Percentiles rank a stretch among this genome's conserved stretches.
Evolutionary conservation across 2,113 vertebrate species (phyloP).

Genomic region (Hippocampus mohnikei): DNA sequence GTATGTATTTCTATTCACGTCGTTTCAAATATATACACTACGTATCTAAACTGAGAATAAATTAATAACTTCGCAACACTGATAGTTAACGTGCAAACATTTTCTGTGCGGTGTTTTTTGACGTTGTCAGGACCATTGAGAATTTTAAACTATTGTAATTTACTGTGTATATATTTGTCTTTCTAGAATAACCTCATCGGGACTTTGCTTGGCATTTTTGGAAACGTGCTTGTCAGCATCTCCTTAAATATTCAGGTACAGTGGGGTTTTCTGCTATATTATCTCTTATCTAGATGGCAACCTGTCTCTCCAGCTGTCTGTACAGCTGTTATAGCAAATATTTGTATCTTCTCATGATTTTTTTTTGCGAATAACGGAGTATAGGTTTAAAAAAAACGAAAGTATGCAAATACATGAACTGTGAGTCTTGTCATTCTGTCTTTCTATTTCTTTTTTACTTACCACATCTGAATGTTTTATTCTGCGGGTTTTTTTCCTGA

Average conservation of each 20-base stretch:
- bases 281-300: not conserved
- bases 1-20: conserved; percentile 29
- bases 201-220: conserved; percentile 90
- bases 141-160: not conserved
- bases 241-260: conserved; percentile 89
- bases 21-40: not conserved
- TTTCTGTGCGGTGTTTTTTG: not conserved
- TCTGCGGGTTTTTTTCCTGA: not conserved
- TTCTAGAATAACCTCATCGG: conserved; percentile 92
- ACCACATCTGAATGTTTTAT: too few relatives aligned
- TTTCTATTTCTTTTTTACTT: too few relatives aligned
- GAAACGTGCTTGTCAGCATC: conserved; percentile 90
- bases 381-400: too few relatives aligned
- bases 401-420: too few relatives aligned
- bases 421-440: too few relatives aligned
- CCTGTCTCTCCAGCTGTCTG: too few relatives aligned
- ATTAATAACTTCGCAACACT: not conserved
- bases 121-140: not conserved
- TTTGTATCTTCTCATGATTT: too few relatives aligned
- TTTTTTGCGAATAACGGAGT: too few relatives aligned
- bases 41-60: not conserved
- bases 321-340: too few relatives aligned
- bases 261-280: not conserved
- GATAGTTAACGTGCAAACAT: not conserved
- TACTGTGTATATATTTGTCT: not conserved